phyloP scores from a whole-genome alignment of 2,113 vertebrate genomes.

The Pimephales promelas region DNA sequence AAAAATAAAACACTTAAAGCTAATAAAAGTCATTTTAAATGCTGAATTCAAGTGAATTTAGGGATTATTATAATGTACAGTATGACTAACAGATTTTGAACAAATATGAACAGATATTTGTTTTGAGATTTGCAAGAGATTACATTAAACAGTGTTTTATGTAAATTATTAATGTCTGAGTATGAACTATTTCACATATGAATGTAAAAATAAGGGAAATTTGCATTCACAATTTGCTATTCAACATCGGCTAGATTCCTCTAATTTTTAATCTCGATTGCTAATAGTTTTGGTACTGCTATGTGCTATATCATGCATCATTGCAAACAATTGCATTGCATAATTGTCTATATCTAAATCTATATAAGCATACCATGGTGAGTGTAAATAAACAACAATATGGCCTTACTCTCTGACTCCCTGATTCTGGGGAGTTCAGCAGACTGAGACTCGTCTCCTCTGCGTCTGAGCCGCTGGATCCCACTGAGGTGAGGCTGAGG shows the following conservation, averaged over 20 bases:
- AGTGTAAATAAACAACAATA: not conserved
- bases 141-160: too few species aligned
- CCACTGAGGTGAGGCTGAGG: slow-evolving; percentile 90
- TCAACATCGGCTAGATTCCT: too few species aligned
- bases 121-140: too few species aligned
- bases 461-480: slow-evolving; percentile 93
- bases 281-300: not conserved
- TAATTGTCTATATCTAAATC: not conserved
- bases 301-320: too few species aligned
- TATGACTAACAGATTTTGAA: too few species aligned
- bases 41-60: not conserved
- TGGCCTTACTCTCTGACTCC: slow-evolving; percentile 88
- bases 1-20: not conserved
- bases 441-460: slow-evolving; percentile 92
- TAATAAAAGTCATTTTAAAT: not conserved
- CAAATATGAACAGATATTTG: too few species aligned
- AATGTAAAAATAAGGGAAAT: too few species aligned
- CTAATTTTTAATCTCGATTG: not conserved
- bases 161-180: too few species aligned
- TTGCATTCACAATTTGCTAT: not conserved
- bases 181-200: too few species aligned
- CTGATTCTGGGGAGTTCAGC: slow-evolving; percentile 88
- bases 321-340: too few species aligned
- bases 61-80: not conserved
- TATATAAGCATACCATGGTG: not conserved